Evolutionary conservation across 1,140 invertebrate genomes (phyloP).

Genomic region (Bombus impatiens): DNA sequence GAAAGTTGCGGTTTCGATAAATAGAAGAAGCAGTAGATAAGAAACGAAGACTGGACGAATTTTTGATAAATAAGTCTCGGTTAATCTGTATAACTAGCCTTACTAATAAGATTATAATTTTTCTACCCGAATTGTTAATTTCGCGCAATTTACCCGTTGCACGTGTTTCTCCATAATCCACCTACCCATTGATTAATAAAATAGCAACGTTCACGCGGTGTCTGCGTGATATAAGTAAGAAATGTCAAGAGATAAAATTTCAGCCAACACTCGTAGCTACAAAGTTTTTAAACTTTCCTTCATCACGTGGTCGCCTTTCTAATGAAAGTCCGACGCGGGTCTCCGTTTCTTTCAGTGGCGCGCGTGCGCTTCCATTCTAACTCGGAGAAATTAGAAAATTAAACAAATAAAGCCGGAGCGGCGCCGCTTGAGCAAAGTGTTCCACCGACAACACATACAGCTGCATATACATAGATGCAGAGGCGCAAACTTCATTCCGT

Average conservation of each 20-base stretch:
- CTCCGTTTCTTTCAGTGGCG: background rate
- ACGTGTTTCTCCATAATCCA: too few relatives aligned
- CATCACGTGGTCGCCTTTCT: background rate
- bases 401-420: slow-evolving; percentile 28
- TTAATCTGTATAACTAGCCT: too few relatives aligned
- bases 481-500: slow-evolving; percentile 40
- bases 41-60: background rate
- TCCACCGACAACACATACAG: background rate
- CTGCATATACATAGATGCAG: background rate
- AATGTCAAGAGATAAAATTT: background rate
- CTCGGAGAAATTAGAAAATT: slow-evolving; percentile 49
- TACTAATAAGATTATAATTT: too few relatives aligned
- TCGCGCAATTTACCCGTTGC: too few relatives aligned
- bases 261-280: background rate
- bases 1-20: background rate
- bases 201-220: too few relatives aligned
- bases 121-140: too few relatives aligned
- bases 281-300: slow-evolving; percentile 14
- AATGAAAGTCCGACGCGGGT: slow-evolving; percentile 12
- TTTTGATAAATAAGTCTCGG: too few relatives aligned
- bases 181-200: too few relatives aligned
- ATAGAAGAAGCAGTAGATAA: background rate
- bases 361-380: background rate
- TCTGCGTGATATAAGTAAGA: background rate
- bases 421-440: slow-evolving; percentile 23